Evolutionary conservation across 1,140 invertebrate species (phyloP), one percentile per base, ranked within the genome.

Genomic region (Lordiphosa collinella): DNA sequence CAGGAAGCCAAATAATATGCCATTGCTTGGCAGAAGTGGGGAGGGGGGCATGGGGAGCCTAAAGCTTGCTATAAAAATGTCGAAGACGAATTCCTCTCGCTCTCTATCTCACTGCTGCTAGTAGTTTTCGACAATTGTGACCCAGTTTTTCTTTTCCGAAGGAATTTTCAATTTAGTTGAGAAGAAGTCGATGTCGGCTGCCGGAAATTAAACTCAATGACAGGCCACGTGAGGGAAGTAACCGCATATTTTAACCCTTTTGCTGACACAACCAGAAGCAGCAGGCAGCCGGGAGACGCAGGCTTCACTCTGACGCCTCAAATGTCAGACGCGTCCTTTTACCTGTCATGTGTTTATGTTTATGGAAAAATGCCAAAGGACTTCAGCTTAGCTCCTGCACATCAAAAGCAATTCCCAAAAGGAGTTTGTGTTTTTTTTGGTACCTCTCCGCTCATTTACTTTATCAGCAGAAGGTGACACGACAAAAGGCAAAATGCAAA

Each of bases 181-280:
- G 31, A 18, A 25, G 29, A 34, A 13, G 14, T 32, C 13, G 11
- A 43, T 18, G 16, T 44, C 72, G 76, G 54, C 40, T 67, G 52
- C 63, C 75, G 75, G 75, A 80, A 80, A 80, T 80, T 82, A 80
- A 80, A 75, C 63, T 60, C 76, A 79, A 82, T 80, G 75, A 82
- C 75, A 71, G 44, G 56, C 68, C 62, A 71, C 57, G 54, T 55
- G 57, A 50, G 41, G 62, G 47, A 54, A 49, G 25, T 49, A 38
- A 56, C 49, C 57, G 57, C 62, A 73, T 53, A 67, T 54, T 55
- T 75, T 46, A 74, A 75, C 75, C 75, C 78, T 79, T 29, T 79
- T 82, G 58, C 79, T 73, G 74, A 46, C 44, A 56, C 63, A 40
- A 50, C 8, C 60, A 63, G 57, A 43, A 43, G 44, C 5, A 46